Evolutionary conservation across 2,113 vertebrate species (phyloP).

Genomic region (Andinoacara biseriatus): DNA sequence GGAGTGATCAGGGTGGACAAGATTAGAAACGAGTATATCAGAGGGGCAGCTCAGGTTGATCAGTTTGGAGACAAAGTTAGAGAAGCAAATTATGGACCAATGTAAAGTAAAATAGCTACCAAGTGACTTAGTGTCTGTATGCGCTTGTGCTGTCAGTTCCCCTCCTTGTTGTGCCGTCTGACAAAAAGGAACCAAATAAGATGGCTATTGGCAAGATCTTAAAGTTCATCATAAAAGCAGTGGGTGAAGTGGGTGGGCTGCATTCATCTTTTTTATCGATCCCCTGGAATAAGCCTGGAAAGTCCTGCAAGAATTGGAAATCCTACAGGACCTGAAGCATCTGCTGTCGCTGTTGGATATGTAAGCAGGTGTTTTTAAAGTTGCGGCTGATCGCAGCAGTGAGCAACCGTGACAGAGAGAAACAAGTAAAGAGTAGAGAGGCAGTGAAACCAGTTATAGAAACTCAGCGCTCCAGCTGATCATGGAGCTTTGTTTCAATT

Average conservation of each 20-base stretch:
- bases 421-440: neutral
- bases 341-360: neutral
- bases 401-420: neutral
- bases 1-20: neutral
- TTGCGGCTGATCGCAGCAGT: neutral
- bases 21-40: neutral
- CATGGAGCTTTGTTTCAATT: constrained; percentile 19
- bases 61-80: constrained; percentile 3
- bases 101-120: neutral
- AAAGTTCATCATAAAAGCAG: too few species aligned
- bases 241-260: neutral
- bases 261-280: neutral
- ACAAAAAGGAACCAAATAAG: too few species aligned
- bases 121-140: neutral
- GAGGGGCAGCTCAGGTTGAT: neutral
- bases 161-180: too few species aligned
- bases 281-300: neutral
- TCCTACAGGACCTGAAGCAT: neutral
- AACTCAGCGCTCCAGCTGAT: neutral
- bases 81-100: neutral
- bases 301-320: neutral
- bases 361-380: constrained; percentile 4
- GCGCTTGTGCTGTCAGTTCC: too few species aligned
- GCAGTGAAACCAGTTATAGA: neutral
- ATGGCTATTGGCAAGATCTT: neutral